Percentiles rank a stretch among this genome's conserved stretches.
Evolutionary conservation across 2,888 invertebrate species (phyloP).

Genomic region (Pelosia muscerda): DNA sequence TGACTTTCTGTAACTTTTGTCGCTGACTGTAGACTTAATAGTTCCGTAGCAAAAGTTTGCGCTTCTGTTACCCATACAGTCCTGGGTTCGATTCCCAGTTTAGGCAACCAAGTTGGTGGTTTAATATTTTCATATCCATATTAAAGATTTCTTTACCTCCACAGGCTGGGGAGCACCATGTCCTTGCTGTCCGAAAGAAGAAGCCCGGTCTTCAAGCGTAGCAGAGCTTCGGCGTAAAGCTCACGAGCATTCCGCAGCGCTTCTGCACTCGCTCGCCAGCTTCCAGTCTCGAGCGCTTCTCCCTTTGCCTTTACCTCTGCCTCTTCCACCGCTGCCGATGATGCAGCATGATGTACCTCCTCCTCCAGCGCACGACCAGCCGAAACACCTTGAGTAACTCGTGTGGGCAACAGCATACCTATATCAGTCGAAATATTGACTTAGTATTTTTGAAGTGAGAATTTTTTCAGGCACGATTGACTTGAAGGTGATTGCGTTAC

Average conservation of each 20-base stretch:
- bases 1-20: too few relatives aligned
- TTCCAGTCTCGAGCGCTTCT: constrained; percentile 87
- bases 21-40: too few relatives aligned
- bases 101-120: not conserved
- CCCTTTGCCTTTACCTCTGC: constrained; percentile 76
- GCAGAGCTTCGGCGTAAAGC: constrained; percentile 97
- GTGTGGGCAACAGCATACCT: constrained; percentile 29
- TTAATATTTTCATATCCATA: not conserved
- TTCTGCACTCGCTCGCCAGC: constrained; percentile 91
- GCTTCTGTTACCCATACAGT: not conserved
- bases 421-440: too few relatives aligned
- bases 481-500: too few relatives aligned
- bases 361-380: constrained; percentile 59
- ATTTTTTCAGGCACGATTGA: too few relatives aligned
- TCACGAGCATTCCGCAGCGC: constrained; percentile 97
- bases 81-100: not conserved
- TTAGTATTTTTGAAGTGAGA: not conserved
- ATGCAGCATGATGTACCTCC: constrained; percentile 62
- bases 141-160: not conserved
- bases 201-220: constrained; percentile 94
- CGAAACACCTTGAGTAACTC: constrained; percentile 73
- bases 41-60: too few relatives aligned
- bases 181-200: constrained; percentile 92
- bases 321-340: constrained; percentile 72
- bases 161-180: constrained; percentile 92